Evolutionary conservation across 2,888 invertebrate species (phyloP), one percentile per base, ranked within the genome.

Genomic region (Matsumyia berberina): DNA sequence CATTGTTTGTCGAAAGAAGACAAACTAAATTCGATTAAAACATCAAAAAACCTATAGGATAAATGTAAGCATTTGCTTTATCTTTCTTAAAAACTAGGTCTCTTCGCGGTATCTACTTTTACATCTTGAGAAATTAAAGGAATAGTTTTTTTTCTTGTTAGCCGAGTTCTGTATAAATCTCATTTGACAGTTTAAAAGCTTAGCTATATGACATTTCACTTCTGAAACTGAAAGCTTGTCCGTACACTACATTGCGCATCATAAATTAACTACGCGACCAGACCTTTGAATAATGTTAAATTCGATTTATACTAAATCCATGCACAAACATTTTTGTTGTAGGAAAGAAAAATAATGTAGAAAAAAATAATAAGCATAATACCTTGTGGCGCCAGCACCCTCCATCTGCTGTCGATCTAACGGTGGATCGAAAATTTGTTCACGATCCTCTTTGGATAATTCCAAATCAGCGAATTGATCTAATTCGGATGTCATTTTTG

Each of bases 381-480:
- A 91, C 91, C 91, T 91, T 91, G 90, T 90, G 90, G 91, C 90
- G 91, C 91, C 91, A 90, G 91, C 91, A 91, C 91, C 91, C 89
- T 91, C 91, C 91, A 91, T 87, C 89, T 91, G 90, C 89, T 91
- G 91, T 88, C 91, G 90, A 89, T 91, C 91, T 89, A 90, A 89
- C 83, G 91, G 91, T 88, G 93, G 94, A 91, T 95, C 95, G 91
- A 95, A 95, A 89, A 94, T 94, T 92, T 95, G 95, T 92, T 95
- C 95, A 88, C 94, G 94, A 91, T 95, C 95, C 90, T 95, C 95
- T 90, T 95, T 94, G 86, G 94, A 94, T 87, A 94, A 92, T 90
- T 94, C 94, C 89, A 94, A 93, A 89, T 95, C 95, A 91, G 94
- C 94, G 92, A 95, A 95, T 90, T 95, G 95, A 91, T 94, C 92